Percentiles rank a stretch among this genome's conserved stretches.
Evolutionary conservation across 2,888 invertebrate species (phyloP).

Genomic region (Brenthis daphne): DNA sequence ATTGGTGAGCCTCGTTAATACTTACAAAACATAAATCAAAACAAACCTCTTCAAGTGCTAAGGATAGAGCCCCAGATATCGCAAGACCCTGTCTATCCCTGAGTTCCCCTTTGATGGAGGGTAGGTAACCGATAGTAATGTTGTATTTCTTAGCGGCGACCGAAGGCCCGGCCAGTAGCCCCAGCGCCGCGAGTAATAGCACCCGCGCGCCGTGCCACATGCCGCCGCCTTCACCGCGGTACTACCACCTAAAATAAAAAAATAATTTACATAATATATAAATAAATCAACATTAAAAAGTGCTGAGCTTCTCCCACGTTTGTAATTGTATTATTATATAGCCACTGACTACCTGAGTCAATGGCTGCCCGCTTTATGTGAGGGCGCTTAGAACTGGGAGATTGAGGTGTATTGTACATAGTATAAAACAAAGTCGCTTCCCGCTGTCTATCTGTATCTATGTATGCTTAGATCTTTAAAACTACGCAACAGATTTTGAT

Average conservation of each 20-base stretch:
- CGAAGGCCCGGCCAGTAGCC: constrained; percentile 79
- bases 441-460: no score
- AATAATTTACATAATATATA: constrained; percentile 3
- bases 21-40: constrained; percentile 25
- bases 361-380: no score
- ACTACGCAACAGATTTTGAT: no score
- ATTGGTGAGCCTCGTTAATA: neutral
- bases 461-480: no score
- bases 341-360: no score
- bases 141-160: constrained; percentile 70
- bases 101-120: constrained; percentile 89
- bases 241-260: constrained; percentile 54
- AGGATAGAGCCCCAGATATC: constrained; percentile 94
- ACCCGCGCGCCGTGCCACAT: constrained; percentile 85
- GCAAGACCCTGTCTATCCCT: constrained; percentile 92
- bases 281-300: neutral
- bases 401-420: no score
- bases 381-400: no score
- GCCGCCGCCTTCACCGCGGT: constrained; percentile 80
- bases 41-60: constrained; percentile 91
- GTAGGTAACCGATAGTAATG: constrained; percentile 92
- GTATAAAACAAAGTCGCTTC: no score
- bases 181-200: constrained; percentile 85
- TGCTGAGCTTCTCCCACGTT: no score
- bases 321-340: no score